Evolutionary conservation across 2,113 vertebrate species (phyloP), one percentile per base, ranked within the genome.

Genomic region (Saguinus imperator): DNA sequence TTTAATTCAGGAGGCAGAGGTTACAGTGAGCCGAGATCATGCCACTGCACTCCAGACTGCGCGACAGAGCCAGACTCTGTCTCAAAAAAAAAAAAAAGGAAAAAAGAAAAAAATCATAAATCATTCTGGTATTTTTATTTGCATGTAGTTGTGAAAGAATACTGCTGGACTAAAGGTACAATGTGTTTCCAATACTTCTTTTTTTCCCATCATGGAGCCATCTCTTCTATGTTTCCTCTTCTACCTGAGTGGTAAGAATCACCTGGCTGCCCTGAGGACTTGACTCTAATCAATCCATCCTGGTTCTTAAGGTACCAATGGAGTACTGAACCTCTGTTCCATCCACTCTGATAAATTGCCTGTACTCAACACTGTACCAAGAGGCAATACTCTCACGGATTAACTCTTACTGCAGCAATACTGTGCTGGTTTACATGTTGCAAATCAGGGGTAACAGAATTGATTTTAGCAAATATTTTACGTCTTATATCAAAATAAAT

Each of bases 51-150:
- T 29, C 27, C 61, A 32, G 61, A 12, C 61, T 64, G 61, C 5
- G 5, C 5, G 6, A 64, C 27, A 64, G 61, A 64, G 61, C 61
- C 27, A 32, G 27, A 29, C 61, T 64, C 27, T 1, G 1, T 29
- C 61, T 32, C 61, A 64, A 64, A 64, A 29, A 64, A 13, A 64
- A 64, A 64, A 29, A 52, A 14, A 52, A n/a, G n/a, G 1, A 17
- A 64, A 27, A 29, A 8, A n/a, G 27, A 10, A 27, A 70, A 21
- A 70, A 20, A 72, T 72, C 29, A 35, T 48, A 55, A 61, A 68
- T 91, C 83, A 91, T n/a, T 45, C 70, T 55, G 29, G 50, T 35
- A 27, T 57, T 96, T 94, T 82, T 10, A 77, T 75, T 52, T 94
- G 77, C 43, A 45, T 87, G 37, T 50, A 37, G 11, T 68, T 75